Conservation (phyloP, 2,888 invertebrate genomes). For the Leucophora obtusa region DNA sequence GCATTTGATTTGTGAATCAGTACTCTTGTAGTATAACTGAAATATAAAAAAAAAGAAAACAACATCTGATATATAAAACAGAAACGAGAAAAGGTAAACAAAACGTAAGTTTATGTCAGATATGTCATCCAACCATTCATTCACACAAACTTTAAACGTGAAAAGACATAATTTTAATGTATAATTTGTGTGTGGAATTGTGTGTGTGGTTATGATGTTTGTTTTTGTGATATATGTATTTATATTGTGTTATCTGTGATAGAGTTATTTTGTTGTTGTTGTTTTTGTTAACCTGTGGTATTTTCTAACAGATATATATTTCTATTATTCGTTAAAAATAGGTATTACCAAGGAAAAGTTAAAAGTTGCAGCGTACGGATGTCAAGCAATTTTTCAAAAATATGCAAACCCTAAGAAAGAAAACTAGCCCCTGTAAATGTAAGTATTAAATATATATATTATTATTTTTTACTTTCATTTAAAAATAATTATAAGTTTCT, state of each 20-base stretch:
- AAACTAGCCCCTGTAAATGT: slow-evolving; percentile 96
- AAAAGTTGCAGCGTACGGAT: slow-evolving; percentile 64
- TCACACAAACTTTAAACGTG: not conserved
- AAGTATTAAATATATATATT: slow-evolving; percentile 80
- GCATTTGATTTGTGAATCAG: slow-evolving; percentile 2
- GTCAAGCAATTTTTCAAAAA: slow-evolving; percentile 69
- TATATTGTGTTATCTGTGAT: slow-evolving; percentile 23
- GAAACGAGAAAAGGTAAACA: slow-evolving; percentile 52
- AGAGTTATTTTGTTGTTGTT: slow-evolving; percentile 14
- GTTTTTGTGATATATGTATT: slow-evolving; percentile 37
- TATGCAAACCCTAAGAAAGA: slow-evolving; percentile 96
- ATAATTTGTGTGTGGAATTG: not conserved
- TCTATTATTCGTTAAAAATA: slow-evolving; percentile 22
- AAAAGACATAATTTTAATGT: slow-evolving; percentile 10
- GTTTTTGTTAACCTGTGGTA: slow-evolving; percentile 13
- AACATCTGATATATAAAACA: slow-evolving; percentile 25
- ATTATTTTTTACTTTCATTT: not conserved
- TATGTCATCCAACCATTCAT: not conserved
- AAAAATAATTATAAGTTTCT: no score
- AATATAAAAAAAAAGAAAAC: slow-evolving; percentile 8
- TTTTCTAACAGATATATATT: slow-evolving; percentile 11
- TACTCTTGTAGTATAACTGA: not conserved
- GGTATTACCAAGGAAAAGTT: slow-evolving; percentile 32
- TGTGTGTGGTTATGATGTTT: slow-evolving; percentile 14
- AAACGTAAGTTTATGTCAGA: slow-evolving; percentile 48